These are phyloP conservation scores for Ptilodon capucinus DNA, from an alignment of 2,888 invertebrate species.

Conservation along the genomic window DNA sequence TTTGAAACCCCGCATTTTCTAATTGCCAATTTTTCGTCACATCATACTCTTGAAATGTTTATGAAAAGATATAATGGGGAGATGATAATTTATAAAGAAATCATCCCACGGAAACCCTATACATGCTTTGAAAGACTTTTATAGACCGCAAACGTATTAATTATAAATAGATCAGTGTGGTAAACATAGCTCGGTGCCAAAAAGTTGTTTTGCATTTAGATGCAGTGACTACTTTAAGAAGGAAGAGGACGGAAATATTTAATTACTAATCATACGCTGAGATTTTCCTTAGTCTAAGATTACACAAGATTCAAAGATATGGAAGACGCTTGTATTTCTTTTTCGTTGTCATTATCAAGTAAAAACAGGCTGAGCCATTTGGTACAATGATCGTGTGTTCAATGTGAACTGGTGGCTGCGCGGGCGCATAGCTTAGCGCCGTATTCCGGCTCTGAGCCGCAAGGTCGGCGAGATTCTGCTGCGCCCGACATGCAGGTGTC, in stretches of 20 bases:
- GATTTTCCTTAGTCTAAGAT: no score
- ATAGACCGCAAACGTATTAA: neutral
- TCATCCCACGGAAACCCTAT: neutral
- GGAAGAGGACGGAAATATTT: neutral
- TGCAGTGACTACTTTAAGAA: neutral
- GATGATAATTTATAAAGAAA: neutral
- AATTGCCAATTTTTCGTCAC: neutral
- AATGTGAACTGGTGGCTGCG: slow-evolving; percentile 32
- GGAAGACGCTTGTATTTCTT: neutral
- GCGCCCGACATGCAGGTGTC: slow-evolving; percentile 35
- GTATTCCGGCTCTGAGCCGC: slow-evolving; percentile 28
- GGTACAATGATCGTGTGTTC: slow-evolving; percentile 15
- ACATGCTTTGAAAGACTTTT: neutral
- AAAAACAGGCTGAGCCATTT: neutral
- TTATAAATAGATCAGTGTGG: neutral
- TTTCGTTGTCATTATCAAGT: neutral
- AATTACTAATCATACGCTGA: neutral
- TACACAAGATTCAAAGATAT: neutral
- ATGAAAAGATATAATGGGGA: neutral
- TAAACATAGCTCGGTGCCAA: neutral
- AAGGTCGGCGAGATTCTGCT: slow-evolving; percentile 24
- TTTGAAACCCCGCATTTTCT: neutral
- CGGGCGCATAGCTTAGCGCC: slow-evolving; percentile 5
- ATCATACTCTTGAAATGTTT: neutral
- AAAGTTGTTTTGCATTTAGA: neutral